These are phyloP conservation scores for Vesta saturnalis DNA, from an alignment of 2,888 invertebrate genomes.

Conservation along the genomic window DNA sequence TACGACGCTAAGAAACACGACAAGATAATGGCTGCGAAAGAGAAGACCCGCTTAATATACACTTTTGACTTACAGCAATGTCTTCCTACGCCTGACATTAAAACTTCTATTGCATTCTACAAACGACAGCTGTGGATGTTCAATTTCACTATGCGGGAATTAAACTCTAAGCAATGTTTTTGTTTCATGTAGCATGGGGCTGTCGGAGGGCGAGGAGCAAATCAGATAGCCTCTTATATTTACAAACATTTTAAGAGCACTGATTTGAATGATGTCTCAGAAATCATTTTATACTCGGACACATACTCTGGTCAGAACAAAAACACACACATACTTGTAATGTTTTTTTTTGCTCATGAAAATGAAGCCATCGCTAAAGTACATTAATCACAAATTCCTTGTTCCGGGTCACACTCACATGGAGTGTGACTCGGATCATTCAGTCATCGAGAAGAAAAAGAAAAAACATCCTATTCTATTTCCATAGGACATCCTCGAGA, in stretches of 20 bases:
- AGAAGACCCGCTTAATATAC: background rate
- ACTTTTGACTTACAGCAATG: constrained; percentile 7
- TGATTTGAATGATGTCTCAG: background rate
- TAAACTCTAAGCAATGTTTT: background rate
- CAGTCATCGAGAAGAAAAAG: background rate
- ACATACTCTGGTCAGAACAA: too few relatives aligned
- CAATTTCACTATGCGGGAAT: background rate
- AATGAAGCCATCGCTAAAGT: background rate
- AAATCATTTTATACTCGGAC: constrained; percentile 6
- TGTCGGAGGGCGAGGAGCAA: constrained; percentile 4
- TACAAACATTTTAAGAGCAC: background rate
- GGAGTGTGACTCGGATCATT: constrained; percentile 10
- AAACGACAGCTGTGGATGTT: background rate
- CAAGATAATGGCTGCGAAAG: background rate
- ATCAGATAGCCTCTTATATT: constrained; percentile 1
- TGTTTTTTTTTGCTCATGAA: background rate
- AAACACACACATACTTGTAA: background rate
- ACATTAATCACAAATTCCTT: background rate
- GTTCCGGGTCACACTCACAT: constrained; percentile 9
- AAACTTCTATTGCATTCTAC: constrained; percentile 1
- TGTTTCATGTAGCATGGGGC: constrained; percentile 5
- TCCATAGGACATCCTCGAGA: constrained; percentile 1
- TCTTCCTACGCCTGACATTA: constrained; percentile 8
- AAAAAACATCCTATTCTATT: background rate
- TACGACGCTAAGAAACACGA: background rate